These are phyloP conservation scores for Thinocorus orbignyianus DNA, from an alignment of 2,113 vertebrate genomes.

Conservation along the genomic window DNA sequence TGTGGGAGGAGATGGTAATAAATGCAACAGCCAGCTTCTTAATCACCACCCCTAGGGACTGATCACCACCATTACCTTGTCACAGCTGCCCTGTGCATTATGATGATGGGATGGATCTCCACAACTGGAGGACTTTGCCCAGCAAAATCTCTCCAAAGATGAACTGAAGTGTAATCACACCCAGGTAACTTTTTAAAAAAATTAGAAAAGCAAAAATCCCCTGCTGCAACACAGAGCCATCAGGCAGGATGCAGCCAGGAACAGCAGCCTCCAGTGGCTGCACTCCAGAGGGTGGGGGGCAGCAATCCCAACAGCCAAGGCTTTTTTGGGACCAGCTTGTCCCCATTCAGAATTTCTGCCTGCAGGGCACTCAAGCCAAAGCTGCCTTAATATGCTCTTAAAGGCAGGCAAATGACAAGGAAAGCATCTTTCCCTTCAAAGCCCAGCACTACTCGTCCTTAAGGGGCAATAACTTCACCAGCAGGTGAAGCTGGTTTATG, in stretches of 20 bases:
- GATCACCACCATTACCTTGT: background rate
- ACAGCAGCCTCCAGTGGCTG: background rate
- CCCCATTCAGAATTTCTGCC: background rate
- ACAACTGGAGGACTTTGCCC: background rate
- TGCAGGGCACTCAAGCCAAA: background rate
- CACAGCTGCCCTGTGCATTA: background rate
- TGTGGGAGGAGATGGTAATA: slow-evolving; percentile 2
- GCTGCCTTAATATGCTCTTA: background rate
- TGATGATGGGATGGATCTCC: background rate
- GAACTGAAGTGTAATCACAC: background rate
- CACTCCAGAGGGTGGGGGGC: no score
- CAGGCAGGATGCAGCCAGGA: background rate
- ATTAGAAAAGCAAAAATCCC: background rate
- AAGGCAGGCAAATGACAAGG: background rate
- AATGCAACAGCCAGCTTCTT: background rate
- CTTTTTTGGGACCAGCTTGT: background rate
- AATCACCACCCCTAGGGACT: background rate
- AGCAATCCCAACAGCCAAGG: background rate
- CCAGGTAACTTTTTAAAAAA: background rate
- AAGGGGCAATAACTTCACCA: background rate
- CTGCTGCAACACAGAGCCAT: background rate
- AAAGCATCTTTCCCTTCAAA: background rate
- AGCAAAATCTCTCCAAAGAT: background rate
- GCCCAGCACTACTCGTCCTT: background rate
- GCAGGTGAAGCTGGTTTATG: background rate